Conservation (phyloP, 2,888 invertebrate species). For the Microplitis deprimator region DNA sequence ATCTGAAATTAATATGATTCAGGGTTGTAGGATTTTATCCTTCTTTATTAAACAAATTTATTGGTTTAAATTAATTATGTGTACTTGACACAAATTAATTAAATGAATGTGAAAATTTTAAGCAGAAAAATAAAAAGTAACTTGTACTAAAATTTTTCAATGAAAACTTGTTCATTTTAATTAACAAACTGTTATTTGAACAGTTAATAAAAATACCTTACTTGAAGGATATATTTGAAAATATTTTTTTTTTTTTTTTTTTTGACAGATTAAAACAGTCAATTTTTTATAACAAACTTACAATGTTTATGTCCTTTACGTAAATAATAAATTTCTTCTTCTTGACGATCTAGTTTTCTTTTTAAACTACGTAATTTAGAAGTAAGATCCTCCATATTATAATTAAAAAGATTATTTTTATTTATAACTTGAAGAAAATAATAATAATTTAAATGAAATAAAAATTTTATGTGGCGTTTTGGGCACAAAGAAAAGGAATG, state of each 20-base stretch:
- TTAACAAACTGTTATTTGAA: neutral
- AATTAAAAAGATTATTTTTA: neutral
- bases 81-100: neutral
- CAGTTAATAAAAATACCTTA: neutral
- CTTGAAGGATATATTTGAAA: neutral
- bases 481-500: conserved; percentile 11
- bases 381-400: neutral
- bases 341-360: neutral
- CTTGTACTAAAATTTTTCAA: neutral
- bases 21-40: too few species aligned
- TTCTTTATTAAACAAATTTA: neutral
- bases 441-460: neutral
- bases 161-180: neutral
- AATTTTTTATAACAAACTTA: neutral
- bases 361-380: neutral
- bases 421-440: neutral
- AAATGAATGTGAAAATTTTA: neutral
- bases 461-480: neutral
- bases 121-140: neutral
- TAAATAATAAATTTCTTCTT: neutral
- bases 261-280: too few species aligned
- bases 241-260: neutral
- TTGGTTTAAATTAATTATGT: neutral
- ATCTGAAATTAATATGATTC: too few species aligned
- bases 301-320: neutral